Base-by-base conservation (phyloP, 2,113 vertebrate species). In the Plestiodon gilberti region DNA sequence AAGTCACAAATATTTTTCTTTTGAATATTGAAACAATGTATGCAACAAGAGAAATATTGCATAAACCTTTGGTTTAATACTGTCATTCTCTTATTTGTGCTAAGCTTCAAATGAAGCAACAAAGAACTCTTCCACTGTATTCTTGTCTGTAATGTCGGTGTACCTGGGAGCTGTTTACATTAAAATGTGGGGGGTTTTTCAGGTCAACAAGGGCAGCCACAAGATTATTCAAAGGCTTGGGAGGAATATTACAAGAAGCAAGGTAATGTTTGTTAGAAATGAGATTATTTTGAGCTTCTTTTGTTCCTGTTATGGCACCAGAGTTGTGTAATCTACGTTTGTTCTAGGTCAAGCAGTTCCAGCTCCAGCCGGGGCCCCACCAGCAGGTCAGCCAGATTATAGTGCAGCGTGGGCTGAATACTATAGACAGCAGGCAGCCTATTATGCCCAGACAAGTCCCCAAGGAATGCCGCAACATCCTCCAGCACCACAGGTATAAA, bases 401-500 rank as follows among this genome's bases (percentile, higher is more conserved):
- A 99, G 98, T 20, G 98, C 98, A 0, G 99, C 99, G 3, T 99
- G 99, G 99, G 99, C 99, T 0, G 99, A 99, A 91, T 99, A 99
- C 95, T 99, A 99, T 95, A 94, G 99, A 88, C 99, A 99, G 11
- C 99, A 99, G 94, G 99, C 99, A 1, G 98, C 99, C 0, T 99
- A 99, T 93, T 99, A 99, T 0, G 98, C 99, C 86, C 98, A 99
- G 86, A 98, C 96, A 30, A 98, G 97, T 95, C 98, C 99, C 33
- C 98, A 99, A 96, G 95, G 97, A 84, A 98, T 99, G 98, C 98
- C 98, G 9, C 98, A 97, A 35, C 97, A 97, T 70, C 97, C 97
- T 89, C 97, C 97, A 89, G 97, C 98, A 77, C 98, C 98, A 93
- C 98, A 99, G 98, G 98, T 99, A 99, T 95, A 94, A 71, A 91